Percentiles rank a stretch among this genome's conserved stretches.
Evolutionary conservation across 2,888 invertebrate genomes (phyloP).

Genomic region (Tromatobia lineatoria): DNA sequence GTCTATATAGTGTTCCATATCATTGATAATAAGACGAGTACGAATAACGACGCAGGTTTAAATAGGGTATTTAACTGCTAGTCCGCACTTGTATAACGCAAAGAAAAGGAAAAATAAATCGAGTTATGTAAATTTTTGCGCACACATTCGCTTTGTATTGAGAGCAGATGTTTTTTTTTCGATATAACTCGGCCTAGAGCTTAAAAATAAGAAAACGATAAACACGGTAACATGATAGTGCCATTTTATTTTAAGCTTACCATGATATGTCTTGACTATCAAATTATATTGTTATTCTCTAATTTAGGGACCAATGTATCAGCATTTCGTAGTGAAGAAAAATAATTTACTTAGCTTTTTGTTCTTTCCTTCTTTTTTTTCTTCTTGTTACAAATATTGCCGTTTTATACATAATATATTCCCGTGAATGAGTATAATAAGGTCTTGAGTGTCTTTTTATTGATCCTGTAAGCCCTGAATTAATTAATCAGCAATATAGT

Average conservation of each 20-base stretch:
- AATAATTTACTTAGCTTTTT: conserved; percentile 18
- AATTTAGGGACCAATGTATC: conserved; percentile 73
- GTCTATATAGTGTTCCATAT: conserved; percentile 42
- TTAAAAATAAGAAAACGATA: conserved; percentile 3
- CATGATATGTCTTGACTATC: conserved; percentile 25
- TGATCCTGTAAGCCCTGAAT: neutral
- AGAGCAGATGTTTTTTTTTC: neutral
- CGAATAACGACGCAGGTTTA: conserved; percentile 42
- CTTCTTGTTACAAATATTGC: conserved; percentile 55
- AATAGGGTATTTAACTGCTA: conserved; percentile 61
- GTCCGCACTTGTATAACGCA: conserved; percentile 52
- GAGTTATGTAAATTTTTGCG: neutral
- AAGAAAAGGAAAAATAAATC: neutral
- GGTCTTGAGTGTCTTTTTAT: conserved; percentile 31
- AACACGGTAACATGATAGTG: conserved; percentile 66
- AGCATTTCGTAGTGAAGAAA: conserved; percentile 68
- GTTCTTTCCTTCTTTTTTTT: conserved; percentile 1
- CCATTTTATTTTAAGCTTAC: conserved; percentile 73
- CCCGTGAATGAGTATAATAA: conserved; percentile 52
- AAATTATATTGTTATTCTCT: conserved; percentile 60
- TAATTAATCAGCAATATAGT: neutral
- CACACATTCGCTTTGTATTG: conserved; percentile 3
- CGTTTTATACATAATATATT: conserved; percentile 72
- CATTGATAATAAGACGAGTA: conserved; percentile 36
- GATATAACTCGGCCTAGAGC: conserved; percentile 13